Evolutionary conservation across 2,113 vertebrate species (phyloP).

Genomic region (Noctilio leporinus): DNA sequence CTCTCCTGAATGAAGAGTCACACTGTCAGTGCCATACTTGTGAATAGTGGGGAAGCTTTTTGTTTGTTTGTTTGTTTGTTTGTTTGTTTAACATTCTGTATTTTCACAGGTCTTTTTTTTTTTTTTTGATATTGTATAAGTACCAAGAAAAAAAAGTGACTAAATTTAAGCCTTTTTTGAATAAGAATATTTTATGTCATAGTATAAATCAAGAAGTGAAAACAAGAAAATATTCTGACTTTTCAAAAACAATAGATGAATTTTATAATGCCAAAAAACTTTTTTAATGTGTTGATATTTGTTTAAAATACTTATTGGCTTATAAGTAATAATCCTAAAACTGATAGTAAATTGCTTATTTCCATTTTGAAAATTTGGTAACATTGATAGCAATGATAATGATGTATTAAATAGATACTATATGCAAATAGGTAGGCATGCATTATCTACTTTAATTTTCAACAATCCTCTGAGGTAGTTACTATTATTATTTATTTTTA

Average conservation of each 20-base stretch:
- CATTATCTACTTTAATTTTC: not conserved
- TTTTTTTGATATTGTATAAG: not conserved
- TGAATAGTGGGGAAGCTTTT: not conserved
- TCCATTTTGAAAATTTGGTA: not conserved
- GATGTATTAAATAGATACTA: not conserved
- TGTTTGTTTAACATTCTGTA: not conserved
- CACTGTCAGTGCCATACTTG: not conserved
- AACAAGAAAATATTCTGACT: not conserved
- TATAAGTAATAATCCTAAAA: not conserved
- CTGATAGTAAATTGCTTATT: not conserved
- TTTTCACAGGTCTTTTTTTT: not conserved
- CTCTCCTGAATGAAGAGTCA: not conserved
- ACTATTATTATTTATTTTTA: not conserved
- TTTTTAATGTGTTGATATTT: not conserved
- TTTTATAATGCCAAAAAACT: not conserved
- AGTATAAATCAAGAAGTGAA: not conserved
- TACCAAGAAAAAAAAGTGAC: not conserved
- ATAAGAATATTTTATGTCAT: not conserved
- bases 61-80: no score
- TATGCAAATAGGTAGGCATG: not conserved
- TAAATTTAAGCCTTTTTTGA: not conserved
- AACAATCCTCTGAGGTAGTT: not conserved
- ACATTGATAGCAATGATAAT: not conserved
- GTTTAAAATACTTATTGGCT: not conserved
- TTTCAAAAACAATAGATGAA: not conserved